phyloP scores from a whole-genome alignment of 2,888 invertebrate species.

The Isoperla grammatica region DNA sequence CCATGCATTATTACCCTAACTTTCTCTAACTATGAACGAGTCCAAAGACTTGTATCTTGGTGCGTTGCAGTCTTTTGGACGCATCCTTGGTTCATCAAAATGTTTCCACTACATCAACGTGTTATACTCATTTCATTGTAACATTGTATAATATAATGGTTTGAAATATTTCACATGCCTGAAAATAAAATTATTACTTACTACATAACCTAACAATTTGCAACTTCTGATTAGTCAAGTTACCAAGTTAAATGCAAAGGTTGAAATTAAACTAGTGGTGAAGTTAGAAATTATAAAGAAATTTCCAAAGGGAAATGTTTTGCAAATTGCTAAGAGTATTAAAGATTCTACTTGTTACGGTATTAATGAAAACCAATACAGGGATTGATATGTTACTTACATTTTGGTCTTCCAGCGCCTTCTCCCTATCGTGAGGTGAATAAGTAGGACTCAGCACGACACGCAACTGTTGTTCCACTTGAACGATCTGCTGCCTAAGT shows the following conservation, averaged over 20 bases:
- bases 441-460: slow-evolving; percentile 77
- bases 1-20: slow-evolving; percentile 24
- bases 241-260: too few relatives aligned
- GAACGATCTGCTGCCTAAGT: slow-evolving; percentile 75
- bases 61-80: not conserved
- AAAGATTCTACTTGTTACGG: too few relatives aligned
- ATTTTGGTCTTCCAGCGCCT: slow-evolving; percentile 79
- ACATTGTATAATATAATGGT: slow-evolving; percentile 17
- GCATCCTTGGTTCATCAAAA: slow-evolving; percentile 42
- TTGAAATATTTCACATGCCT: slow-evolving; percentile 20
- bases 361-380: too few relatives aligned
- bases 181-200: not conserved
- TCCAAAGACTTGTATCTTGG: not conserved
- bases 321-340: too few relatives aligned
- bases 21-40: not conserved
- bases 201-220: not conserved
- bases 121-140: slow-evolving; percentile 5
- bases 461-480: slow-evolving; percentile 82
- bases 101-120: slow-evolving; percentile 42
- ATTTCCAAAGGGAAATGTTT: too few relatives aligned
- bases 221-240: not conserved
- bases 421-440: slow-evolving; percentile 75
- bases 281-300: too few relatives aligned
- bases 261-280: too few relatives aligned
- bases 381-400: slow-evolving; percentile 52